These are phyloP conservation scores for Trichonephila inaurata DNA, from an alignment of 1,140 invertebrate species.

Conservation along the genomic window DNA sequence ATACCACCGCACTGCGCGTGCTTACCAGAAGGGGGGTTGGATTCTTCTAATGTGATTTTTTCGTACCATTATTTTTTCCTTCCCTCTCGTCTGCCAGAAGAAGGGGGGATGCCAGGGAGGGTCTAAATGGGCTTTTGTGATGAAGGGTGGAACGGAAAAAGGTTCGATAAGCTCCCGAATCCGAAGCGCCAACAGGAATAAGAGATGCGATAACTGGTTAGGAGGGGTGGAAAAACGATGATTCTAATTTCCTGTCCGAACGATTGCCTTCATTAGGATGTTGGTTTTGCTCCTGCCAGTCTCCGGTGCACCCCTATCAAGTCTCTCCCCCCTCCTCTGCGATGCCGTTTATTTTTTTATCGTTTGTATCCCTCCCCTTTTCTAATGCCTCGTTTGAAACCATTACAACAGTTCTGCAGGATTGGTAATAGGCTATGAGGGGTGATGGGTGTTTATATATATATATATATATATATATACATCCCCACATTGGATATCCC, in stretches of 20 bases:
- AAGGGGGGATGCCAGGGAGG: constrained; percentile 19
- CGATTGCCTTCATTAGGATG: constrained; percentile 75
- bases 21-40: background rate
- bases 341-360: background rate
- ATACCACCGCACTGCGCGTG: background rate
- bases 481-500: background rate
- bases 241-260: constrained; percentile 76
- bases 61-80: constrained; percentile 38
- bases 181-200: constrained; percentile 5
- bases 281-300: constrained; percentile 70
- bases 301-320: constrained; percentile 14
- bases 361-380: constrained; percentile 9
- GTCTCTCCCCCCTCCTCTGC: background rate
- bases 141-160: constrained; percentile 44
- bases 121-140: constrained; percentile 71
- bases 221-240: constrained; percentile 64
- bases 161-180: constrained; percentile 61
- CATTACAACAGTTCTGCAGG: constrained; percentile 58
- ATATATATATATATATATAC: constrained; percentile 38
- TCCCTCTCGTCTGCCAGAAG: background rate
- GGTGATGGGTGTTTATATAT: background rate
- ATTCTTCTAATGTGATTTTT: constrained; percentile 5
- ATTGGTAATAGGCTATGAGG: background rate
- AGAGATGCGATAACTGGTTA: constrained; percentile 48
- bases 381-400: constrained; percentile 64